Evolutionary conservation across 2,797 vertebrate species (phyloP), one percentile per base, ranked within the genome.

Genomic region (Odontamblyopus rebecca): DNA sequence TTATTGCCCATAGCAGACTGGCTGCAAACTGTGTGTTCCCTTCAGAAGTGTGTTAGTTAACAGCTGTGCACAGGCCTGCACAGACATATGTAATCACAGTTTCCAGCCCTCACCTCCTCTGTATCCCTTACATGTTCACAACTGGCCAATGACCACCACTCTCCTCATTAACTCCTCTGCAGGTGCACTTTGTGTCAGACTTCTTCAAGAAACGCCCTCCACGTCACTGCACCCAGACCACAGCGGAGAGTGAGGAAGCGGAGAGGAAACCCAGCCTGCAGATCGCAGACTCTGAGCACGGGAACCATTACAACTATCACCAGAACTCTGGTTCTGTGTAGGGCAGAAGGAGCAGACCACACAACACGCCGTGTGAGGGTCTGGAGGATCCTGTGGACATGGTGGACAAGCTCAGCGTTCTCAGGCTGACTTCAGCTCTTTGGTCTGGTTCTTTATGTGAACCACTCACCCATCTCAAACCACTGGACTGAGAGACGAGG

Each of bases 111-210:
- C 23, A 75, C 77, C 68, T 80, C 76, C 73, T 61, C 71, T 15
- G 5, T 69, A 61, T 78, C 73, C 72, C 23, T 70, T 15, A 67
- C 69, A 59, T 70, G 30, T 64, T 71, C 62, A 57, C 67, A 67
- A 54, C 56, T 65, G 63, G 15, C 53, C 7, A 57, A 68, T 74
- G 32, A 77, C 69, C 60, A n/a, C 62, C 57, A 26, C 18, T 73
- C 61, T 53, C 48, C 56, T 65, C 44, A 50, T 53, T 51, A 54
- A 50, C 32, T 60, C 19, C 38, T 64, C 76, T 64, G 29, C 88
- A 99, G 97, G 96, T 98, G 53, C 88, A 68, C 41, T 96, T 94
- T 0, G 87, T 98, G 78, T 97, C 97, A 0, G 95, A 97, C 89
- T 97, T 98, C 92, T 99, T 97, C 79, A 98, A 98, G 87, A 69